phyloP scores from a whole-genome alignment of 2,113 vertebrate genomes.

The Antechinus stuartii region DNA sequence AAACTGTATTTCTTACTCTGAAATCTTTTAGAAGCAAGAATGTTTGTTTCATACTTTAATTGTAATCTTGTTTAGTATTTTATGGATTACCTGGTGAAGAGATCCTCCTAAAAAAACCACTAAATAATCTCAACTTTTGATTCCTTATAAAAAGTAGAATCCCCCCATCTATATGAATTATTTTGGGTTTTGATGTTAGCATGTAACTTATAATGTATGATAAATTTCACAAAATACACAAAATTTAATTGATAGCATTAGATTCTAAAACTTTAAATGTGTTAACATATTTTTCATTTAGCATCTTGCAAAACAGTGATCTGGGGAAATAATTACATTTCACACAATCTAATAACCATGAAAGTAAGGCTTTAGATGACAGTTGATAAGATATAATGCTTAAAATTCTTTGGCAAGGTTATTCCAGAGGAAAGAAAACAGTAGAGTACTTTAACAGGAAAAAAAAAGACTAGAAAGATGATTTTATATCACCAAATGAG shows the following conservation, averaged over 20 bases:
- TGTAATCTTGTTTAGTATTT: not conserved
- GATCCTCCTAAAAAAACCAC: not conserved
- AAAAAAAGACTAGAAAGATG: not conserved
- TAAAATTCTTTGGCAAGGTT: conserved; percentile 61
- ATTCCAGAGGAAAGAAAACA: not conserved
- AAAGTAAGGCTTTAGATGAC: conserved; percentile 54
- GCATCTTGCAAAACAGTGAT: conserved; percentile 1
- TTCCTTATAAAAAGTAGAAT: not conserved
- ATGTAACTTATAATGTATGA: conserved; percentile 27
- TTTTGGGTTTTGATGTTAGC: not conserved
- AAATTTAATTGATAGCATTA: not conserved
- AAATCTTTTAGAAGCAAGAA: conserved; percentile 48
- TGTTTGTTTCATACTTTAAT: not conserved
- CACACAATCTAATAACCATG: conserved; percentile 49
- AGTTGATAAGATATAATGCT: conserved; percentile 43
- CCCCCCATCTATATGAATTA: not conserved
- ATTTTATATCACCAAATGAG: not conserved
- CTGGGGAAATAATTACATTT: conserved; percentile 57
- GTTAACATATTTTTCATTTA: conserved; percentile 48
- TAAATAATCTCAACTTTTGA: not conserved
- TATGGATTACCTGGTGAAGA: not conserved
- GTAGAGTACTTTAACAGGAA: not conserved
- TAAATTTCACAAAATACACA: not conserved
- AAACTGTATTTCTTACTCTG: conserved; percentile 47
- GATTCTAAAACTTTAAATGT: conserved; percentile 20